A percentile compares a stretch with the other conserved stretches of the same genome.
These are phyloP conservation scores for Naja naja DNA, from an alignment of 2,113 vertebrate species.

Conservation along the genomic window DNA sequence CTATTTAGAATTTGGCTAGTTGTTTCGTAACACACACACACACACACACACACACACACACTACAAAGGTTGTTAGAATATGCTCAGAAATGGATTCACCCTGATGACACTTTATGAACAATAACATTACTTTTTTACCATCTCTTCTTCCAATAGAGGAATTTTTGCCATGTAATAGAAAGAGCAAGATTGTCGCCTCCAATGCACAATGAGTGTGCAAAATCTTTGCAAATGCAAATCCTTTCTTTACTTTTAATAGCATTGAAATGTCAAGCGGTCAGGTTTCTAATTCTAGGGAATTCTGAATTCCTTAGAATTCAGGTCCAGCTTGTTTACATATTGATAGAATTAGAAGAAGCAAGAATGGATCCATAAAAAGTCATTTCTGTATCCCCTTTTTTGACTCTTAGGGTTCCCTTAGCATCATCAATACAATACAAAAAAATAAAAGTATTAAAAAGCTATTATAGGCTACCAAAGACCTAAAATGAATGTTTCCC, in stretches of 20 bases:
- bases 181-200: not conserved
- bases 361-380: too few relatives aligned
- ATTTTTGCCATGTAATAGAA: not conserved
- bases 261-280: not conserved
- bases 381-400: not conserved
- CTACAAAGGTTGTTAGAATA: not conserved
- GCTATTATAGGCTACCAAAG: not conserved
- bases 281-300: not conserved
- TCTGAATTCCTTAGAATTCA: not conserved
- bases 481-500: not conserved
- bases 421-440: not conserved
- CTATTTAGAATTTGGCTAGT: not conserved
- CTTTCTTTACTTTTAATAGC: not conserved
- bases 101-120: not conserved
- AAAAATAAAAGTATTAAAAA: not conserved
- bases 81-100: not conserved
- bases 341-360: not conserved
- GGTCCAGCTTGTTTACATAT: not conserved
- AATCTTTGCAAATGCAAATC: not conserved
- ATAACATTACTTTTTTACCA: not conserved
- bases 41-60: not conserved
- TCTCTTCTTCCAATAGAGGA: not conserved
- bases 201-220: not conserved
- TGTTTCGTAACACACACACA: not conserved
- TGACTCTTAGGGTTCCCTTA: not conserved